Conservation (phyloP, 2,888 invertebrate genomes). For the Galerucella pusilla region DNA sequence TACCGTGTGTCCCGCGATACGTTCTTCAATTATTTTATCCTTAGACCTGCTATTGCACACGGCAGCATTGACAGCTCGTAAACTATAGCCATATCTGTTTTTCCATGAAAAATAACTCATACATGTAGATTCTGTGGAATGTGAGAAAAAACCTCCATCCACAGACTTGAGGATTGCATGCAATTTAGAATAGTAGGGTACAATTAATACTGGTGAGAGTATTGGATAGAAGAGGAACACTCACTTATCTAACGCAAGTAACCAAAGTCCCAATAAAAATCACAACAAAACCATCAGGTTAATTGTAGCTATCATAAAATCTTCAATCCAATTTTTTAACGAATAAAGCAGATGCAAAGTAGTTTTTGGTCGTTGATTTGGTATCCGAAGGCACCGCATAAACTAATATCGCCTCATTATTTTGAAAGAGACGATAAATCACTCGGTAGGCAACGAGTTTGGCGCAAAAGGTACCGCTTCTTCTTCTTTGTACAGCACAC, state of each 20-base stretch:
- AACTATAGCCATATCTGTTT: no score
- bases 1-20: no score
- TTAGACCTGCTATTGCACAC: no score
- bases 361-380: conserved; percentile 49
- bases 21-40: no score
- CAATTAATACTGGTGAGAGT: no score
- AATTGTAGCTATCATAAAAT: neutral
- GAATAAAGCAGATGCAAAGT: conserved; percentile 56
- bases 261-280: neutral
- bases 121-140: no score
- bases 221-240: neutral
- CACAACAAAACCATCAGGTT: neutral
- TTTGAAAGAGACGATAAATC: conserved; percentile 56
- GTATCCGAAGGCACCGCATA: conserved; percentile 51
- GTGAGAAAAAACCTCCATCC: no score
- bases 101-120: no score
- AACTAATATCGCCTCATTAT: conserved; percentile 59
- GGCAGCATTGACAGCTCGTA: no score
- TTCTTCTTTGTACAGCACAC: conserved; percentile 23
- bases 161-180: no score
- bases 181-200: no score
- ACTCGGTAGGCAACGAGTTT: conserved; percentile 46
- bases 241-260: neutral
- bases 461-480: conserved; percentile 35
- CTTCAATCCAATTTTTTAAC: conserved; percentile 33